Percentiles rank a stretch among this genome's conserved stretches.
Evolutionary conservation across 2,888 invertebrate genomes (phyloP).

Genomic region (Kuschelorhynchus macadamiae): DNA sequence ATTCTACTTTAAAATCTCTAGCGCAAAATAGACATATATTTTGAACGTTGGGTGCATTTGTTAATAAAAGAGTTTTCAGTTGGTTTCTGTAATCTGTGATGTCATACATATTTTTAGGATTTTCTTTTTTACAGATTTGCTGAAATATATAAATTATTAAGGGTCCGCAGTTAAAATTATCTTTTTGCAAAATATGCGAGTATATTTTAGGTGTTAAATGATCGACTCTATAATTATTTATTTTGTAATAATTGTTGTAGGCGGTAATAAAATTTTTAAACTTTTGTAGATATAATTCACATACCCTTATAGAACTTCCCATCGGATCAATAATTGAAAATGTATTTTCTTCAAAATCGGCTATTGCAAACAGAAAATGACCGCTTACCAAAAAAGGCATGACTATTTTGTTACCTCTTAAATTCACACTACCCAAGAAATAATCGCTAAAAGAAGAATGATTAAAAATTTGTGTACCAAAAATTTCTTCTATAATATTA

Average conservation of each 20-base stretch:
- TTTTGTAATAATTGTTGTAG: not conserved
- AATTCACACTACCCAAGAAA: not conserved
- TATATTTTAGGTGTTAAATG: not conserved
- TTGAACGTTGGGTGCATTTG: not conserved
- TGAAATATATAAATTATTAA: slow-evolving; percentile 5
- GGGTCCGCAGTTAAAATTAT: slow-evolving; percentile 1
- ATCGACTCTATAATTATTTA: not conserved
- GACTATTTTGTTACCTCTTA: not conserved
- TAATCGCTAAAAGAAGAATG: not conserved
- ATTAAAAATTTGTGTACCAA: slow-evolving; percentile 4
- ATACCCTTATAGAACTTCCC: not conserved
- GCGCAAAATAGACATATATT: not conserved
- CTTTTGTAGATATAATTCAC: not conserved
- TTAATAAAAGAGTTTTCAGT: not conserved
- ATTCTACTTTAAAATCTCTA: not conserved
- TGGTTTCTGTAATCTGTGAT: not conserved
- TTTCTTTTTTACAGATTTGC: not conserved
- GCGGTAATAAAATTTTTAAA: not conserved
- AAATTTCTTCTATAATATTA: slow-evolving; percentile 1
- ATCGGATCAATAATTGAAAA: not conserved
- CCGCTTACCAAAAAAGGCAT: slow-evolving; percentile 2
- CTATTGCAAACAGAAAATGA: slow-evolving; percentile 2
- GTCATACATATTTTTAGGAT: not conserved
- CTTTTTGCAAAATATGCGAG: not conserved
- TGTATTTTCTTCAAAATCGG: not conserved